Base-by-base conservation (phyloP, 1,140 invertebrate species). In the Drosophila leontia region DNA sequence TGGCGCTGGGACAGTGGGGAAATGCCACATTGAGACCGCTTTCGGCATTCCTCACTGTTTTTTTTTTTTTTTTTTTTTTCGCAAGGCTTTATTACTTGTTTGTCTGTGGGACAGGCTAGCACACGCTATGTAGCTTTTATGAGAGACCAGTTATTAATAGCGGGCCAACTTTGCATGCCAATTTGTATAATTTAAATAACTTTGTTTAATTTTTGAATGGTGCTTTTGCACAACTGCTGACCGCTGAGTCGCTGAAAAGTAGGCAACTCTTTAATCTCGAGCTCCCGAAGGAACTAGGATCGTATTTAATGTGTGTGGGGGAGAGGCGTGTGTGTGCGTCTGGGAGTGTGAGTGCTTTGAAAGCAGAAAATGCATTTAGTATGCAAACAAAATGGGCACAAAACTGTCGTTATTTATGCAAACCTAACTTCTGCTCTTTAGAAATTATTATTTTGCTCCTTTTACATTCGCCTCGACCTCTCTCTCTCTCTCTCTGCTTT, bases 351-450 rank as follows among this genome's bases (percentile, higher is more conserved):
- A 37, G 51, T 55, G 34, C 51, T 64, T 84, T 77, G 63, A 68
- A 58, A 23, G 63, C 59, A 68, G 55, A 71, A 87, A 78, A 74
- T 71, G 76, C 79, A 82, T 86, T 87, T 82, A 60, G 71, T 65
- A 83, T 87, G 80, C 77, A 75, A 82, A 82, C 64, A 84, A 78
- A 90, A 88, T 59, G 75, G 64, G 85, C 76, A 78, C 85, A 88
- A 75, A 84, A 90, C 72, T 90, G 78, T 45, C 78, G 81, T 88
- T 88, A 82, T 81, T 88, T 90, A 88, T 88, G 84, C 84, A 88
- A 88, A 90, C 81, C 64, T 78, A 90, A 85, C 85, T 90, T 90
- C 81, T 81, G 75, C 84, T 78, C 85, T 88, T 90, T 88, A 81
- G 78, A 88, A 88, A 88, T 90, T 90, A 88, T 88, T 88, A 90